Conservation (phyloP, 2,797 vertebrate species). For the Hozukius guyotensis region DNA sequence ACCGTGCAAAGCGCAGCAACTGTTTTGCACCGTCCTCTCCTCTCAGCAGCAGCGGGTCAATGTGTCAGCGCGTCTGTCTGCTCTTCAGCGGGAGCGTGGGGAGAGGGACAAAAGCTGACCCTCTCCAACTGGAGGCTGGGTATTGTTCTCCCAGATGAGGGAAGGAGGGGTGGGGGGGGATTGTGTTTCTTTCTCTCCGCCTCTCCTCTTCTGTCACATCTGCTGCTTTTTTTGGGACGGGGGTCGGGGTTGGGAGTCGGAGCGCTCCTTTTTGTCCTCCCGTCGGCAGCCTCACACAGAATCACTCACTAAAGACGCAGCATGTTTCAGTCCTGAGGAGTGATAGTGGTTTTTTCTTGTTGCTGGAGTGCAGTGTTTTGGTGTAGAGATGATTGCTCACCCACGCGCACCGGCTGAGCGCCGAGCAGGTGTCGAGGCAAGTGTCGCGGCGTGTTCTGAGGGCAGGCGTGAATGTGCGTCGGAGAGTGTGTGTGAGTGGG, state of each 20-base stretch:
- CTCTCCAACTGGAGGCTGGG: slow-evolving; percentile 61
- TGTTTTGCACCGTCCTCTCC: slow-evolving; percentile 22
- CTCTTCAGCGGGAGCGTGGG: slow-evolving; percentile 40
- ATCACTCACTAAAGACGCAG: slow-evolving; percentile 14
- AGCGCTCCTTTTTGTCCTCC: slow-evolving; percentile 23
- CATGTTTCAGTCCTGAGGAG: slow-evolving; percentile 26
- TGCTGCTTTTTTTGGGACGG: slow-evolving; percentile 62
- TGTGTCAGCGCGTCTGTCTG: slow-evolving; percentile 63
- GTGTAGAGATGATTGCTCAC: slow-evolving; percentile 1
- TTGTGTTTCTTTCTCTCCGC: slow-evolving; percentile 51
- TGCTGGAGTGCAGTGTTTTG: slow-evolving; percentile 13
- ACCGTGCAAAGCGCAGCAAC: neutral
- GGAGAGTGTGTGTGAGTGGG: slow-evolving; percentile 29
- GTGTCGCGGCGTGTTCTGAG: slow-evolving; percentile 34
- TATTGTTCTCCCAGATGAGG: slow-evolving; percentile 75
- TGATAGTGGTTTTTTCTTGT: neutral
- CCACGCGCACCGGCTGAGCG: neutral
- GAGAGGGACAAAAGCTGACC: slow-evolving; percentile 72
- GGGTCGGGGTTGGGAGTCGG: slow-evolving; percentile 25
- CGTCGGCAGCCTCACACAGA: slow-evolving; percentile 29
- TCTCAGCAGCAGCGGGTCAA: slow-evolving; percentile 52
- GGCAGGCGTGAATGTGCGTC: slow-evolving; percentile 44
- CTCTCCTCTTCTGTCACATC: slow-evolving; percentile 69
- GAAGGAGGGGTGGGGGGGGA: slow-evolving; percentile 43
- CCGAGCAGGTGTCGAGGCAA: slow-evolving; percentile 24